These are phyloP conservation scores for Salarias fasciatus DNA, from an alignment of 2,797 vertebrate genomes.

Conservation along the genomic window DNA sequence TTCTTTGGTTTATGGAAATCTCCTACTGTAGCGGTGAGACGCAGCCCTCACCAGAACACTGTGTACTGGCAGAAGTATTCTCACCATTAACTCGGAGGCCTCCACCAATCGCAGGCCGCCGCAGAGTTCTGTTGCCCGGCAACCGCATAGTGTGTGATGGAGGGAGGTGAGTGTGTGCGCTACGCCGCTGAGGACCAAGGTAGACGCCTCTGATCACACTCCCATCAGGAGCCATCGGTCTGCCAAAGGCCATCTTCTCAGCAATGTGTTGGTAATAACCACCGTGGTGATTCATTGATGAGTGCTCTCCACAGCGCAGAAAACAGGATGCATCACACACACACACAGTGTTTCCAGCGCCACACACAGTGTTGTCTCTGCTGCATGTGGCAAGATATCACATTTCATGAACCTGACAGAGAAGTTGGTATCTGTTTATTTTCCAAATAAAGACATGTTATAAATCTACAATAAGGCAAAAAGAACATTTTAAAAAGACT, in stretches of 20 bases:
- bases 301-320: slow-evolving; percentile 17
- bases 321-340: slow-evolving; percentile 31
- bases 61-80: slow-evolving; percentile 73
- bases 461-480: slow-evolving; percentile 34
- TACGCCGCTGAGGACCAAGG: slow-evolving; percentile 61
- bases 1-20: slow-evolving; percentile 20
- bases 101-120: slow-evolving; percentile 77
- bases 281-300: slow-evolving; percentile 41
- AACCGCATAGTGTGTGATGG: slow-evolving; percentile 77
- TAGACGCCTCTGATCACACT: slow-evolving; percentile 68
- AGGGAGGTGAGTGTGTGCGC: slow-evolving; percentile 51
- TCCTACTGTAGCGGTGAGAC: slow-evolving; percentile 4
- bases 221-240: slow-evolving; percentile 59
- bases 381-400: slow-evolving; percentile 20
- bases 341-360: slow-evolving; percentile 13
- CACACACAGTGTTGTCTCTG: slow-evolving; percentile 18
- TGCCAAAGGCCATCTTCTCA: slow-evolving; percentile 61
- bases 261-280: slow-evolving; percentile 53
- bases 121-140: slow-evolving; percentile 88
- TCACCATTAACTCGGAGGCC: slow-evolving; percentile 74
- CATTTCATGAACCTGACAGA: slow-evolving; percentile 30
- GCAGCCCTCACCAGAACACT: slow-evolving; percentile 63
- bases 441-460: slow-evolving; percentile 56
- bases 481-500: slow-evolving; percentile 43
- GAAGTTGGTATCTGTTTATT: slow-evolving; percentile 61